Evolutionary conservation across 2,888 invertebrate species (phyloP), one percentile per base, ranked within the genome.

Genomic region (Aspidapion aeneum): DNA sequence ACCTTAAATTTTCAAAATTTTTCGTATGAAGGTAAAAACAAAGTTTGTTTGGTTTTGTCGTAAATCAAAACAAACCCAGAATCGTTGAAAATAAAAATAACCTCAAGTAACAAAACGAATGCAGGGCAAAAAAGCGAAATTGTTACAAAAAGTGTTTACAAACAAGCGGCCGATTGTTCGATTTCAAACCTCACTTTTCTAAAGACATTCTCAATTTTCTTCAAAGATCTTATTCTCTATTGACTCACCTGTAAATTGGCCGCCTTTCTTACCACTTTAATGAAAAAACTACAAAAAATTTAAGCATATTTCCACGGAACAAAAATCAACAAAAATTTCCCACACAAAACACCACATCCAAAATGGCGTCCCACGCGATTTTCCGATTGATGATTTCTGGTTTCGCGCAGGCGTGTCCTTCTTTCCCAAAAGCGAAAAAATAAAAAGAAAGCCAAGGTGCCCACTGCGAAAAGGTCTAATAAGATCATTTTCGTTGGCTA

Each of bases 291-390:
- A 35, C 5, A 7, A 12, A 12, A 35, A 35, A 35, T 7, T 35
- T 35, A 35, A 7, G 5, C 35, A 35, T 35, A 7, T 35, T 35
- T 35, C 35, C 12, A 35, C 52, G 3, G 17, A 52, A 48, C 9
- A 52, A 52, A 19, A 18, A 3, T 52, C 69, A 66, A 71, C 71
- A 68, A 70, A 69, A 71, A 68, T 68, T 63, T 66, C 68, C 69
- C 70, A 74, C n/a, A n/a, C 76, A 76, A 74, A 74, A 71, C 73
- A 73, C 70, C 72, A 74, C 73, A 77, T 75, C 78, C 35, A 79
- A 79, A 78, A 79, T 79, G 79, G 79, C 79, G 78, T 72, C 78
- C 76, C 78, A 79, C 79, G 79, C 79, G 78, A 74, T 75, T 74
- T 73, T 35, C 12, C 35, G 72, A 73, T 73, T 73, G 73, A 74